Conservation (phyloP, 2,797 vertebrate genomes). For the Acanthurus leucopareius region DNA sequence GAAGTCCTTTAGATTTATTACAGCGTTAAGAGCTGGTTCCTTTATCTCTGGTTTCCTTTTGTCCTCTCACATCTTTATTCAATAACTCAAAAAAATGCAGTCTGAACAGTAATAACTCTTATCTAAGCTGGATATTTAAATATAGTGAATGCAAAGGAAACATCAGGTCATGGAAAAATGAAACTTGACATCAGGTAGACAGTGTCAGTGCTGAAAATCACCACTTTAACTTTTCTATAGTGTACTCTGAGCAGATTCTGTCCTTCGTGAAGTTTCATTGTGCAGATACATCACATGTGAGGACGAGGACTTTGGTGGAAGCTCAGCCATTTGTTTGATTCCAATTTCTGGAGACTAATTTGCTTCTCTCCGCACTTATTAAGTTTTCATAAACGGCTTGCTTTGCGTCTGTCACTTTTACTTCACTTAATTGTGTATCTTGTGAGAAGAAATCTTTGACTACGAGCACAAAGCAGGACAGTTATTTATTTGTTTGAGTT, state of each 20-base stretch:
- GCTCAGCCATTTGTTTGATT: constrained; percentile 54
- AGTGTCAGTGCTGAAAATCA: not conserved
- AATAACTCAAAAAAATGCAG: not conserved
- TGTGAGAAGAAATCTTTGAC: not conserved
- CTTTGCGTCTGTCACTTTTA: constrained; percentile 9
- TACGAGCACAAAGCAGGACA: not conserved
- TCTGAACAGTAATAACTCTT: not conserved
- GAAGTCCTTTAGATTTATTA: not conserved
- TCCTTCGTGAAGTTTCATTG: constrained; percentile 25
- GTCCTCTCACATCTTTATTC: not conserved
- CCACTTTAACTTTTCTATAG: too few species aligned
- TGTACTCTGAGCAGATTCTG: not conserved
- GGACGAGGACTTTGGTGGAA: constrained; percentile 35
- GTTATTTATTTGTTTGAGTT: not conserved
- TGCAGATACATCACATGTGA: constrained; percentile 29
- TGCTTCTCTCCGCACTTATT: constrained; percentile 45
- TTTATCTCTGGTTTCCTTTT: not conserved
- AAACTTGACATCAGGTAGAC: not conserved
- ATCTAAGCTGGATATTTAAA: too few species aligned
- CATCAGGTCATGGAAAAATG: not conserved
- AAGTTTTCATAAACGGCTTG: constrained; percentile 35
- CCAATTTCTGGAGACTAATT: constrained; percentile 44
- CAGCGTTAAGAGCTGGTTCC: not conserved
- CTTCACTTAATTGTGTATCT: constrained; percentile 23
- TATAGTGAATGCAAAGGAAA: not conserved